A percentile compares a stretch with the other conserved stretches of the same genome.
Evolutionary conservation across 2,888 invertebrate species (phyloP).

Genomic region (Heliconius aoede): DNA sequence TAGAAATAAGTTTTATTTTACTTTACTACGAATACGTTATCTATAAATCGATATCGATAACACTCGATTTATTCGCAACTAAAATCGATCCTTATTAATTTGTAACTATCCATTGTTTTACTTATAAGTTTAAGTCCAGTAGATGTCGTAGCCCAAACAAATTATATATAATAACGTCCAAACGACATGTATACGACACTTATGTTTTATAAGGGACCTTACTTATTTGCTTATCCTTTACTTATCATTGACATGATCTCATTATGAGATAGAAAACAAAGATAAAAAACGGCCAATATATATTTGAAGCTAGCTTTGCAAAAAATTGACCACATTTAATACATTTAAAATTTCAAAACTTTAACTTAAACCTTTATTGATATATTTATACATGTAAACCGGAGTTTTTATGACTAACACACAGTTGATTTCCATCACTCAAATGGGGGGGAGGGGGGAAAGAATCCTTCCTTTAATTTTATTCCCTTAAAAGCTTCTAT

Average conservation of each 20-base stretch:
- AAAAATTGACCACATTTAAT: too few relatives aligned
- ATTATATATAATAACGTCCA: neutral
- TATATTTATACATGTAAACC: too few relatives aligned
- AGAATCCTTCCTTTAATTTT: too few relatives aligned
- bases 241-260: neutral
- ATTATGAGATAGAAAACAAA: neutral
- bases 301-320: too few relatives aligned
- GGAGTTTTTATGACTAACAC: too few relatives aligned
- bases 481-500: neutral
- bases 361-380: too few relatives aligned
- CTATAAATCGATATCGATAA: constrained; percentile 35
- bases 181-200: neutral
- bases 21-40: neutral
- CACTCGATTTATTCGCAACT: constrained; percentile 20
- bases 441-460: too few relatives aligned
- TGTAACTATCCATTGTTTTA: constrained; percentile 47
- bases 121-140: neutral
- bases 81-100: constrained; percentile 41
- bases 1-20: neutral
- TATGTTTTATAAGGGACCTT: neutral
- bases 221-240: constrained; percentile 1
- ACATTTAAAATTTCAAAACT: too few relatives aligned
- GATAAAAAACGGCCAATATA: too few relatives aligned
- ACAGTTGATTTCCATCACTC: too few relatives aligned
- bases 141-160: constrained; percentile 3